phyloP scores from a whole-genome alignment of 2,113 vertebrate species.

The Mobula hypostoma region DNA sequence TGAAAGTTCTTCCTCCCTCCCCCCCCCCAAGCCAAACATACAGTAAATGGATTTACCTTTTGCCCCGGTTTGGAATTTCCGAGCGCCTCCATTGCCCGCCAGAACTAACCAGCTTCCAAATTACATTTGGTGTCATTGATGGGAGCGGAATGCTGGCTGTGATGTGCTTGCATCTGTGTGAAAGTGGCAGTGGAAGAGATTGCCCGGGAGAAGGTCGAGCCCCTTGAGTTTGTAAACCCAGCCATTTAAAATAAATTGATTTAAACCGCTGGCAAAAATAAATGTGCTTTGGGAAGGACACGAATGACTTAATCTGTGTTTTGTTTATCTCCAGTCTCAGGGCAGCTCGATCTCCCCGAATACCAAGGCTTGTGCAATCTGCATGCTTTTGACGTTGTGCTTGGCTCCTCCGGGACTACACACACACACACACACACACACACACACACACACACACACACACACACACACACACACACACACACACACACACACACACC shows the following conservation, averaged over 20 bases:
- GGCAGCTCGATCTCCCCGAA: background rate
- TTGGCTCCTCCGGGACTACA: slow-evolving; percentile 1
- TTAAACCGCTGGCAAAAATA: background rate
- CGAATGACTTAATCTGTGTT: background rate
- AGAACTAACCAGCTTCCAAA: slow-evolving; percentile 2
- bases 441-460: background rate
- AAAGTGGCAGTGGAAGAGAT: background rate
- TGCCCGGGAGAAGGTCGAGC: too few relatives aligned
- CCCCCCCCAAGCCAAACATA: background rate
- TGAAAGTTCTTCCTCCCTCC: background rate
- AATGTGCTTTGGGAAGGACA: background rate
- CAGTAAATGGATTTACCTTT: background rate
- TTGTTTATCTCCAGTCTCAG: slow-evolving; percentile 6
- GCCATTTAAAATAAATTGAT: background rate
- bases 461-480: slow-evolving; percentile 17
- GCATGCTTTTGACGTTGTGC: slow-evolving; percentile 30
- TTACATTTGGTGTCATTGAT: background rate
- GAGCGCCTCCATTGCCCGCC: background rate
- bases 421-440: background rate
- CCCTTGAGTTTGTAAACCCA: background rate
- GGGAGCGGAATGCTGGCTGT: background rate
- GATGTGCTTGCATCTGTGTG: background rate
- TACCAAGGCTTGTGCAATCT: background rate
- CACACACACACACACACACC: too few relatives aligned
- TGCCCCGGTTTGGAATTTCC: background rate